Percentiles rank a stretch among this genome's conserved stretches.
Conservation (phyloP, 2,888 invertebrate genomes). For the Diplazon laetatorius region DNA sequence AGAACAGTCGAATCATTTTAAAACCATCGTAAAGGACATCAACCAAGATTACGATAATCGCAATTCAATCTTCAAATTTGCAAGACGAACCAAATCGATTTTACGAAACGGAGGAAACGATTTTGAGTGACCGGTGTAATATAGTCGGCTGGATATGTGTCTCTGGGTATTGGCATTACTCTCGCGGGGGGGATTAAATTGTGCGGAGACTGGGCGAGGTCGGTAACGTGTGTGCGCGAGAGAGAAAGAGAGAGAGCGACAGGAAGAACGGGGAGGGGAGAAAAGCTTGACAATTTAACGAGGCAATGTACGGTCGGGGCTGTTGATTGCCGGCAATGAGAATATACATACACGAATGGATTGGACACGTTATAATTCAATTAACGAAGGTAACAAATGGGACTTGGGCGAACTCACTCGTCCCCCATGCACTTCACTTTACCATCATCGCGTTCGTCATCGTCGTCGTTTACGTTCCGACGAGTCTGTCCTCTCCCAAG, state of each 20-base stretch:
- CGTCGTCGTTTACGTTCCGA: slow-evolving; percentile 33
- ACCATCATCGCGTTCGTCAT: slow-evolving; percentile 17
- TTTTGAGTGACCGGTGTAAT: slow-evolving; percentile 29
- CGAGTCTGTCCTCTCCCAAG: no score
- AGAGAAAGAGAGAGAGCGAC: slow-evolving; percentile 11
- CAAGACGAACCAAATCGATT: no score
- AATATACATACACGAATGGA: slow-evolving; percentile 57
- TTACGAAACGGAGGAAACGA: not conserved
- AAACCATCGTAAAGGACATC: no score
- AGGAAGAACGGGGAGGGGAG: not conserved
- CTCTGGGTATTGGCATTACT: slow-evolving; percentile 37
- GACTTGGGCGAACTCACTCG: slow-evolving; percentile 34
- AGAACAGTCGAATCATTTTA: no score
- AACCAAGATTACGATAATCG: no score
- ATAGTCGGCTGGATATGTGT: slow-evolving; percentile 25
- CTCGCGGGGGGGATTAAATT: slow-evolving; percentile 23
- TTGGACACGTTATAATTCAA: slow-evolving; percentile 62
- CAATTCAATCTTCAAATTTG: no score
- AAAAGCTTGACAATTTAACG: slow-evolving; percentile 54
- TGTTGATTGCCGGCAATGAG: slow-evolving; percentile 58
- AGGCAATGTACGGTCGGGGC: slow-evolving; percentile 44
- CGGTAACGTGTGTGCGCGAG: not conserved
- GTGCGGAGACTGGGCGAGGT: not conserved
- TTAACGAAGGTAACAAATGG: slow-evolving; percentile 59
- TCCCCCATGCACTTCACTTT: slow-evolving; percentile 40